phyloP scores from a whole-genome alignment of 2,888 invertebrate genomes.

The Drosophila buzzatii region DNA sequence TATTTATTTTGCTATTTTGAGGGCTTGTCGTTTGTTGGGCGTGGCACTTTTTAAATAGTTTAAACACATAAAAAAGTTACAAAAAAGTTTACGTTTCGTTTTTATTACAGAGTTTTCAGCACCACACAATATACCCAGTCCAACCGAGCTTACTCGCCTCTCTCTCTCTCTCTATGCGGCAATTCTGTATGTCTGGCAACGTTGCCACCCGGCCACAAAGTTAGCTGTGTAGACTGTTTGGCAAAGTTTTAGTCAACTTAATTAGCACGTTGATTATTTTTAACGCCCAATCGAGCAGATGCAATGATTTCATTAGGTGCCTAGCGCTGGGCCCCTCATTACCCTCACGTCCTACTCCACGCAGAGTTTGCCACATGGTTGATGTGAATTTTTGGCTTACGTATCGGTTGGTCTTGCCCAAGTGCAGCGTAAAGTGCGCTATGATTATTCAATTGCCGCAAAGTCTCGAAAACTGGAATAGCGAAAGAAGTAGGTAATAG shows the following conservation, averaged over 20 bases:
- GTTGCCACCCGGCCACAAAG: slow-evolving; percentile 47
- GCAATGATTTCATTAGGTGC: slow-evolving; percentile 70
- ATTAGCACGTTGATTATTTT: slow-evolving; percentile 80
- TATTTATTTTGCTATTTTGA: slow-evolving; percentile 26
- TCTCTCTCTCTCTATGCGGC: neutral
- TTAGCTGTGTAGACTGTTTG: slow-evolving; percentile 17
- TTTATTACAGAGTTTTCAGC: slow-evolving; percentile 23
- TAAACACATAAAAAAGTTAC: slow-evolving; percentile 57
- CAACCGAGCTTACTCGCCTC: neutral
- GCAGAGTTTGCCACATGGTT: slow-evolving; percentile 28
- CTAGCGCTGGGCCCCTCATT: neutral
- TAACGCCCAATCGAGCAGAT: slow-evolving; percentile 71
- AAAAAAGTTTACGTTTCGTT: slow-evolving; percentile 35
- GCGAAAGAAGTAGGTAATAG: neutral
- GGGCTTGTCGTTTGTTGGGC: slow-evolving; percentile 14
- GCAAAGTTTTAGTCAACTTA: slow-evolving; percentile 69
- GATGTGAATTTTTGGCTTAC: slow-evolving; percentile 22
- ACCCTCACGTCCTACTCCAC: neutral
- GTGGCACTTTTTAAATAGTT: slow-evolving; percentile 55
- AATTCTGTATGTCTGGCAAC: slow-evolving; percentile 7
- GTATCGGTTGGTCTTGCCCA: slow-evolving; percentile 21
- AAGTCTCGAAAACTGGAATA: slow-evolving; percentile 22
- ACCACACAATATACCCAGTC: neutral
- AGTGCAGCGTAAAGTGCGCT: slow-evolving; percentile 68
- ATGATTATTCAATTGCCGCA: slow-evolving; percentile 77